Evolutionary conservation across 2,113 vertebrate genomes (phyloP), one percentile per base, ranked within the genome.

Genomic region (Dipodomys merriami): DNA sequence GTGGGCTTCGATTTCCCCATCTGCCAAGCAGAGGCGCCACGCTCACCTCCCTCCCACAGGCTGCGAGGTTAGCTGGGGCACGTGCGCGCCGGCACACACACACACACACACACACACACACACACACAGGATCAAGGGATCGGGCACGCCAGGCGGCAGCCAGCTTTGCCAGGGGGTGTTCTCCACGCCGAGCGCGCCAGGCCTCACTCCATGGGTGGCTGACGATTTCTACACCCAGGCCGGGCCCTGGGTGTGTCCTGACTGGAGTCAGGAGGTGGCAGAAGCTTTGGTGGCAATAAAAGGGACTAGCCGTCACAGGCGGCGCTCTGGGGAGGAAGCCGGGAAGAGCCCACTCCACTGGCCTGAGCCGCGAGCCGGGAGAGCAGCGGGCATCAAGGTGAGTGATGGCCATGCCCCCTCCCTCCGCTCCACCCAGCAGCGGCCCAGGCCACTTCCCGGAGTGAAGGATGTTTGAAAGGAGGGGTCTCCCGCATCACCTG

Each of bases 251-350:
- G 97, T 79, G 97, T 95, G 92, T 83, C 92, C 44, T 13, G 15
- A 16, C 53, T 86, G 46, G 27, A 20, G 15, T 83, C 78, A 11
- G 16, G 25, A 91, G n/a, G 71, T 90, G 71, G 72, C 69, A 88
- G n/a, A n/a, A n/a, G 81, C 83, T 46, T 93, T 5, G 19, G 77
- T 33, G 74, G 20, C 77, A 85, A 95, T 96, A 96, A 96, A 97
- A 49, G 33, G 53, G 44, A 20, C 71, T 68, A 86, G 22, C 25
- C 46, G 10, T 86, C 79, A 68, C 2, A 73, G 60, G 27, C 72
- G 10, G 53, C 39, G 6, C 68, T 86, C 71, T 90, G 27, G 0
- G 67, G n/a, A 68, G 74, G 60, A 67, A 68, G 44, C 67, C 15
- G 7, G 15, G 29, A 46, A 74, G 74, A 53, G 20, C 49, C 30